Evolutionary conservation across 2,113 vertebrate genomes (phyloP), one percentile per base, ranked within the genome.

Genomic region (Origma solitaria): DNA sequence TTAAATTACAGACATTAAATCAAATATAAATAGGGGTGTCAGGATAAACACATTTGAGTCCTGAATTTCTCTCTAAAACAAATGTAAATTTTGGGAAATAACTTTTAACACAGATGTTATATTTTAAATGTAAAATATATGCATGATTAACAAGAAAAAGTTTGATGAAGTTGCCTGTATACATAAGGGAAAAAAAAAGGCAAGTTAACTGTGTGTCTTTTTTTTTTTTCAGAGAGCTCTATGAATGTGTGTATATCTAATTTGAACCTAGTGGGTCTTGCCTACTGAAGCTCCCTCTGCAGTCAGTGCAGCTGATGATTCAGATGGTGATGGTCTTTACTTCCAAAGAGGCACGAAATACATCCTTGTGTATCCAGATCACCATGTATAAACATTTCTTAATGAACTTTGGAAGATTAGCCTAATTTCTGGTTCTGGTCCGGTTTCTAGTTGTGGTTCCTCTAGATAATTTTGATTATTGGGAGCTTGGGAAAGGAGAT

Each of bases 41-140:
- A 58, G 18, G 23, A 73, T 45, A 40, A 90, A 60, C 18, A 50
- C 2, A 0, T 76, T 25, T 14, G 20, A 60, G 19, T 42, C 11
- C 27, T 31, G 58, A 68, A 47, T 51, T 80, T 84, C 5, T 60
- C 64, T 87, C 82, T 56, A 64, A 85, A 91, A 31, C 14, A 54
- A 66, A 64, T 11, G 5, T 79, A 28, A 71, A 64, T 71, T 38
- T 51, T 51, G 14, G 4, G 33, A 66, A 82, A 40, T 60, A 62
- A 33, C n/a, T 90, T 84, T 47, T 47, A 62, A 42, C 11, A 47
- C 9, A 38, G 0, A 0, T 61, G 20, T 44, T 0, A 0, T 61
- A 23, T 49, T 78, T 44, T 44, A 25, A 38, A 68, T 71, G 47
- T 44, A 62, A 71, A 82, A 66, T 78, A 27, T 19, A 5, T n/a